Evolutionary conservation across 2,888 invertebrate species (phyloP), one percentile per base, ranked within the genome.

Genomic region (Zele albiditarsus): DNA sequence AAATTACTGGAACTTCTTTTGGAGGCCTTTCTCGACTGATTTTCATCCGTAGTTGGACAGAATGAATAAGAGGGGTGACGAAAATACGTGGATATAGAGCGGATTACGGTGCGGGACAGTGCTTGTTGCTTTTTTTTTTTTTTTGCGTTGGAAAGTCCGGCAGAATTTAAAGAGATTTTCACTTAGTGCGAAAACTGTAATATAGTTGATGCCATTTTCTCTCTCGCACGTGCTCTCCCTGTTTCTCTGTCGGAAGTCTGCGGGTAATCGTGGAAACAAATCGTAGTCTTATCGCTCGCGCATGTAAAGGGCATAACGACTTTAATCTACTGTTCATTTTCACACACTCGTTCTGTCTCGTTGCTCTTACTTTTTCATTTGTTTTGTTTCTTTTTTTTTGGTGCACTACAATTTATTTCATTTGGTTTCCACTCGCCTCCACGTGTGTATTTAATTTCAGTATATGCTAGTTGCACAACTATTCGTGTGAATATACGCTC

Each of bases 271-370:
- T 82, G 83, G 83, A 88, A 87, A 88, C 88, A 88, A 88, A 88
- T 88, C 86, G 84, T 79, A 79, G 84, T 82, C 86, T 88, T 87
- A 88, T 88, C 88, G 83, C 84, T 83, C 12, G 83, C 84, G 86
- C 82, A 84, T 77, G 75, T 80, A 75, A 84, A 81, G 79, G 80
- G 85, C 86, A 87, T 88, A 87, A 88, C 87, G 88, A 88, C 87
- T 88, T 88, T 88, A 85, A 84, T 84, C 83, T 83, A 79, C 78
- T 80, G 77, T 77, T 78, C 74, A 79, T 78, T 78, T 77, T 77
- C 80, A 74, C 75, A 58, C 74, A 70, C 68, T 12, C 38, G n/a
- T n/a, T n/a, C n/a, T n/a, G n/a, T 66, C 57, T 65, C 74, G 63
- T 66, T 77, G 58, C n/a, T n/a, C n/a, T 76, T 74, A 69, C 67